A percentile compares a stretch with the other conserved stretches of the same genome.
These are phyloP conservation scores for Microplitis deprimator DNA, from an alignment of 2,888 invertebrate species.

Conservation along the genomic window DNA sequence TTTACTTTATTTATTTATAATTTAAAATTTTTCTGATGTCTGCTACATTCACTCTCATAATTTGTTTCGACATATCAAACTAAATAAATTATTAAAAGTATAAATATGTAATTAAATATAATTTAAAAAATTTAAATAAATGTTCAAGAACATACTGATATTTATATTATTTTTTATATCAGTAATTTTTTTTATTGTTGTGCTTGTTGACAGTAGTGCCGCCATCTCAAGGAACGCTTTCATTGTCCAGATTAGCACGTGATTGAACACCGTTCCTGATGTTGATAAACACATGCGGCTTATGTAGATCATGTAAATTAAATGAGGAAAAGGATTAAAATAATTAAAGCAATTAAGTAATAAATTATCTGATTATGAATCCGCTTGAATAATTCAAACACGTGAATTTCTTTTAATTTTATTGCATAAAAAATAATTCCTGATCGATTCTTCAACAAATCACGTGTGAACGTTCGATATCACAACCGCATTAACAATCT, in stretches of 20 bases:
- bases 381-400: background rate
- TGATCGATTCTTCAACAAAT: background rate
- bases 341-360: too few species aligned
- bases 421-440: background rate
- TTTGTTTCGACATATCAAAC: too few species aligned
- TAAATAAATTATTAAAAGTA: too few species aligned
- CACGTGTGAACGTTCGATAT: background rate
- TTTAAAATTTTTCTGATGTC: too few species aligned
- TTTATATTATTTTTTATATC: too few species aligned
- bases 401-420: background rate
- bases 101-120: too few species aligned
- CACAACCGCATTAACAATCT: background rate
- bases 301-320: slow-evolving; percentile 4
- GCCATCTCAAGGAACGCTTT: background rate
- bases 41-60: too few species aligned
- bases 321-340: too few species aligned
- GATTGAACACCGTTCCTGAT: background rate
- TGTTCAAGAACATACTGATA: too few species aligned
- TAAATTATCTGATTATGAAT: too few species aligned
- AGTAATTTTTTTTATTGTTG: background rate
- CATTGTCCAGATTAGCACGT: background rate
- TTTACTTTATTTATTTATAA: too few species aligned
- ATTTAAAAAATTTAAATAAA: too few species aligned
- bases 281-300: background rate
- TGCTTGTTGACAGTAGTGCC: background rate